phyloP scores from a whole-genome alignment of 2,113 vertebrate species.

The Eleginops maclovinus region DNA sequence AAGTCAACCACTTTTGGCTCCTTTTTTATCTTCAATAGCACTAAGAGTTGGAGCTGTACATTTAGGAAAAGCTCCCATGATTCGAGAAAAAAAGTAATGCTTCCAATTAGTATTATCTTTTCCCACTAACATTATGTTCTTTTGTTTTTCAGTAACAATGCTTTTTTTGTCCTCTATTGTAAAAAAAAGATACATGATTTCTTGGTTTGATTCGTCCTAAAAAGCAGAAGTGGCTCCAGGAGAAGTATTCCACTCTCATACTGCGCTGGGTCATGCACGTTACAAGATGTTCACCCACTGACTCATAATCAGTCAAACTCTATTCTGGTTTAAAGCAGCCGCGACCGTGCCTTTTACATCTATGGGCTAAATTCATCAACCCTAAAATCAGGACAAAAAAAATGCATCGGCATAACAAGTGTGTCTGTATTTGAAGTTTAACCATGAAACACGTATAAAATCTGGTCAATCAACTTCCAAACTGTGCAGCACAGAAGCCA shows the following conservation, averaged over 20 bases:
- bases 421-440: slow-evolving; percentile 57
- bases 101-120: neutral
- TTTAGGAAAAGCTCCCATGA: neutral
- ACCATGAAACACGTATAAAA: slow-evolving; percentile 62
- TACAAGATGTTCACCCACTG: slow-evolving; percentile 4
- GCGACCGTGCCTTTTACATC: slow-evolving; percentile 18
- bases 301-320: slow-evolving; percentile 9
- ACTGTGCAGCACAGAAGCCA: slow-evolving; percentile 40
- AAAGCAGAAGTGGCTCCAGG: neutral
- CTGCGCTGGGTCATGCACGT: slow-evolving; percentile 5
- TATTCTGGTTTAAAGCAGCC: slow-evolving; percentile 17
- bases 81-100: neutral
- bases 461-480: slow-evolving; percentile 58
- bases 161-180: neutral
- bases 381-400: slow-evolving; percentile 15
- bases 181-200: neutral
- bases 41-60: neutral
- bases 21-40: neutral
- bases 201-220: neutral
- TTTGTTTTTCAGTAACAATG: neutral
- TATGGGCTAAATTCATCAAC: slow-evolving; percentile 30
- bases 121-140: neutral
- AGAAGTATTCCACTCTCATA: neutral
- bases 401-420: slow-evolving; percentile 42
- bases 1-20: slow-evolving; percentile 7